These are phyloP conservation scores for Brachyhypopomus gauderio DNA, from an alignment of 2,113 vertebrate genomes.

Conservation along the genomic window DNA sequence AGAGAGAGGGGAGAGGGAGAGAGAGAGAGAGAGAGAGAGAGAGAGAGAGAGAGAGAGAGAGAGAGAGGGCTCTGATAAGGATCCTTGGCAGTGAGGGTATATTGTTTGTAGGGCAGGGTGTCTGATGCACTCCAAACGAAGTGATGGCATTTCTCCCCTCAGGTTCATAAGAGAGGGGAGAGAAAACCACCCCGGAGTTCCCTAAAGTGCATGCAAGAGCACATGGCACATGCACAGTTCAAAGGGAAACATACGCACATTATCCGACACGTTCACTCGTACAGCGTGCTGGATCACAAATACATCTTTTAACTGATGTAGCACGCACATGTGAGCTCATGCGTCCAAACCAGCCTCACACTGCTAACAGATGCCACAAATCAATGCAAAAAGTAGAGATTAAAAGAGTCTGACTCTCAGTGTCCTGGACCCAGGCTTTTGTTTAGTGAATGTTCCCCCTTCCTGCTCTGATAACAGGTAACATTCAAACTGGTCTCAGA, in stretches of 20 bases:
- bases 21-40: neutral
- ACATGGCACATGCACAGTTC: neutral
- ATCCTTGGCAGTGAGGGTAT: neutral
- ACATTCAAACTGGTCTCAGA: neutral
- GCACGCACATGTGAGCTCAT: too few species aligned
- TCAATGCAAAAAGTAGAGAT: too few species aligned
- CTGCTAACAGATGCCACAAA: too few species aligned
- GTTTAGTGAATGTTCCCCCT: neutral
- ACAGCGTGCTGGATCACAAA: neutral
- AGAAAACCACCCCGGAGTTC: neutral
- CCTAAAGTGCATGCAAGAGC: neutral
- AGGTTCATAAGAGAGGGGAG: neutral
- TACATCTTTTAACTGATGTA: too few species aligned
- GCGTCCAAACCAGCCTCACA: too few species aligned
- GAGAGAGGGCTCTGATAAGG: neutral
- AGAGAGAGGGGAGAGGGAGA: neutral
- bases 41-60: neutral
- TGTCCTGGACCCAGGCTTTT: too few species aligned
- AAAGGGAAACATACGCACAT: neutral
- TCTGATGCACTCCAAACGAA: neutral
- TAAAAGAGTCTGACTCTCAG: too few species aligned
- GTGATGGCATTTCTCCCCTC: neutral
- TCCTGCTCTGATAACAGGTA: neutral
- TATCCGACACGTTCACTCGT: neutral
- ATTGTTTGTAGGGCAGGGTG: constrained; percentile 15